Percentiles rank a stretch among this genome's conserved stretches.
Evolutionary conservation across 1,140 invertebrate species (phyloP).

Genomic region (Drosophila sulfurigaster): DNA sequence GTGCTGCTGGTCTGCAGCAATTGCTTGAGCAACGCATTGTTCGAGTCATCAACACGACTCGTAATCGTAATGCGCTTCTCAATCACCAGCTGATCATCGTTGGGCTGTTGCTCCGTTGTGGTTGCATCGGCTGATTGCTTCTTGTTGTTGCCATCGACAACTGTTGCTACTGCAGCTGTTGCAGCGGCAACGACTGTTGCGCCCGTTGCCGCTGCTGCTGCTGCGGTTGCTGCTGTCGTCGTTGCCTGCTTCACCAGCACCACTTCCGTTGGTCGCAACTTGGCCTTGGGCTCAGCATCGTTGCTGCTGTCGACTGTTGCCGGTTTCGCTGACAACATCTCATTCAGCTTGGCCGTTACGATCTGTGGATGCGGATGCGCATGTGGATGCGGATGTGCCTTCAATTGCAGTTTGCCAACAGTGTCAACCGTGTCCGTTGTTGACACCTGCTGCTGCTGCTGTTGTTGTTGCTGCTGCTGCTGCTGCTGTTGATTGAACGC

Average conservation of each 20-base stretch:
- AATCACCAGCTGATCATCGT: constrained; percentile 16
- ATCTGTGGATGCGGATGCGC: background rate
- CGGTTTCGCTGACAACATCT: background rate
- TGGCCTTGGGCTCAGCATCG: constrained; percentile 40
- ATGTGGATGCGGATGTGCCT: constrained; percentile 22
- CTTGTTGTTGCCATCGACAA: background rate
- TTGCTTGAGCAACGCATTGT: constrained; percentile 96
- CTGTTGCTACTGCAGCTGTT: constrained; percentile 8
- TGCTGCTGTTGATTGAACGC: constrained; percentile 24
- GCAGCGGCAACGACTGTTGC: background rate
- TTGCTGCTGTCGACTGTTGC: constrained; percentile 1
- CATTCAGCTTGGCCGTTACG: constrained; percentile 22
- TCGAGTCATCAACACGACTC: constrained; percentile 90
- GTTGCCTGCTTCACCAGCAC: constrained; percentile 24
- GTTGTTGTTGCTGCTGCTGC: background rate
- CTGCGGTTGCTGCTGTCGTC: background rate
- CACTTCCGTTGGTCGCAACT: constrained; percentile 45
- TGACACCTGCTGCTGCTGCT: background rate
- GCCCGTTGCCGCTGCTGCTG: background rate
- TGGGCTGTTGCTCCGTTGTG: constrained; percentile 14
- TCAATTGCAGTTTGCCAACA: constrained; percentile 37
- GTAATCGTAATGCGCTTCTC: constrained; percentile 23
- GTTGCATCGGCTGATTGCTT: background rate
- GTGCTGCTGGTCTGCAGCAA: constrained; percentile 93
- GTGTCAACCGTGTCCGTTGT: constrained; percentile 2